Evolutionary conservation across 2,888 invertebrate genomes (phyloP), one percentile per base, ranked within the genome.

Genomic region (Epinotia brunnichana): DNA sequence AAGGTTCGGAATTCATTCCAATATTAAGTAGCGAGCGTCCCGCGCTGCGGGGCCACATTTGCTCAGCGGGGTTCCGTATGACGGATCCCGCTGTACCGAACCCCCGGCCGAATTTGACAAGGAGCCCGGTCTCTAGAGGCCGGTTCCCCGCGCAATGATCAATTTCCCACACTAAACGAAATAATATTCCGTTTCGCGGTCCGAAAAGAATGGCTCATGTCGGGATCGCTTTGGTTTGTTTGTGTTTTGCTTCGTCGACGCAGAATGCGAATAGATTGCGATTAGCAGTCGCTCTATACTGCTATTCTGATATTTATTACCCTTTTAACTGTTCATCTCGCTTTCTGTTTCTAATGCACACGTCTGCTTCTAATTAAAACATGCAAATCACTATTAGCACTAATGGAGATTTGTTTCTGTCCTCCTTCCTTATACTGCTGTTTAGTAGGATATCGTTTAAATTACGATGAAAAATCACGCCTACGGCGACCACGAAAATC

Each of bases 111-210:
- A 86, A 84, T 84, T 84, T 84, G 85, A 86, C 85, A 85, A 84
- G 84, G 83, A 83, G 82, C 81, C 79, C 79, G 84, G 81, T 86
- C 88, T 89, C 88, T 77, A 69, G 85, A 76, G 85, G 83, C 79
- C 79, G 77, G 80, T 78, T 81, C 84, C 82, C 77, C 76, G 81
- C 83, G 82, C 80, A 82, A 83, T 86, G 87, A 90, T 89, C 86
- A 89, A 88, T 90, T 88, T 87, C 86, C 82, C 87, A 82, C 82
- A 81, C 86, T 83, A 86, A 87, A 87, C 84, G 84, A 83, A 87
- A 88, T 89, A 87, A 89, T 88, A 88, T 87, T 85, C 82, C 85
- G 83, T 86, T 86, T 84, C 82, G 82, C 81, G 80, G 84, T 84
- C 83, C 85, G 81, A 77, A 76, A 80, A 82, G 84, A 78, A 83